Base-by-base conservation (phyloP, 2,797 vertebrate species). In the Clarias platycephalus region DNA sequence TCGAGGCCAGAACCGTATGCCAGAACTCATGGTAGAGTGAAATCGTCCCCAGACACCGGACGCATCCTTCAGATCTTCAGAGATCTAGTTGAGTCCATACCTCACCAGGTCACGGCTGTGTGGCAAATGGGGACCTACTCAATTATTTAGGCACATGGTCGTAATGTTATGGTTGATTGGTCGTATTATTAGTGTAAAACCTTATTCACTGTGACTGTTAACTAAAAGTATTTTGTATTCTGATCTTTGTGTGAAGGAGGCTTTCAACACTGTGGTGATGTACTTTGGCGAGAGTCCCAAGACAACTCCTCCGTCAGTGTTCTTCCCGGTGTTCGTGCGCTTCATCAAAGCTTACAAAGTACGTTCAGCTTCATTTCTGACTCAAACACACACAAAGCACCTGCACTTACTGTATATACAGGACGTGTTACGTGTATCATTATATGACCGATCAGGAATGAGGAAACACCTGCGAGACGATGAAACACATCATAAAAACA, bases 341-440 rank as follows among this genome's bases (percentile, higher is more conserved):
- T 99, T 99, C 93, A 96, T 99, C 93, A 97, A 94, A 91, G 96
- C 98, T 66, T 99, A 99, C 93, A 99, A 98, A 97, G 98, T 98
- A 92, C 0, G 53, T 81, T 79, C 66, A 31, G 80, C 60, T 63
- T 31, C 22, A 68, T n/a, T 76, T 85, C 26, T 26, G n/a, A 8
- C n/a, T 24, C 40, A 26, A 22, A 82, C 26, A 8, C 26, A 44
- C 13, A 44, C 13, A 34, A 22, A 44, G 22, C 40, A 44, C 26
- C 37, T 71, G 24, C 37, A 26, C n/a, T 74, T 18, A 53, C 49
- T 53, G 49, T 53, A 53, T 53, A 28, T 28, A 28, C 44, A 75
- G 0, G 53, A 34, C 26, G 2, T 12, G 2, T 76, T 58, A 58
- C 44, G 49, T 13, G 12, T 57, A n/a, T 57, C 57, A 22, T 76